These are phyloP conservation scores for Saguinus midas DNA, from an alignment of 2,113 vertebrate genomes.

Conservation along the genomic window DNA sequence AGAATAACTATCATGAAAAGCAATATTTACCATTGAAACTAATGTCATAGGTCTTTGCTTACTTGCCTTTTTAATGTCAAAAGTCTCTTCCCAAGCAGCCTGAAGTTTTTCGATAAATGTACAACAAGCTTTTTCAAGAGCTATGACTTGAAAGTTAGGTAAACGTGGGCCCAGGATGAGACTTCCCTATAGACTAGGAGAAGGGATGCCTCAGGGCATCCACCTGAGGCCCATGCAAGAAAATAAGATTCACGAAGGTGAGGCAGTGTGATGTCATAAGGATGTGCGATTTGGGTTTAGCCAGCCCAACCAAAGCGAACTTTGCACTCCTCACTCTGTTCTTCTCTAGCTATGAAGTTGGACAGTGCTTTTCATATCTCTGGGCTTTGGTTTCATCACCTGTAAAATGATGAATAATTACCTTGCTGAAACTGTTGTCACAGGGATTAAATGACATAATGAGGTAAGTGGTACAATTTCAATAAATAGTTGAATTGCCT, in stretches of 20 bases:
- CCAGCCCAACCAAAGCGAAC: not conserved
- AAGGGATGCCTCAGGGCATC: too few species aligned
- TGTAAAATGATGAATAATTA: not conserved
- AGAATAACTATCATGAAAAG: not conserved
- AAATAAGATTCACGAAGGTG: not conserved
- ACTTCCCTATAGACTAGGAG: not conserved
- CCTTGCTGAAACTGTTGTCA: not conserved
- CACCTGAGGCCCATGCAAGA: not conserved
- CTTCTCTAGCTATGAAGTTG: not conserved
- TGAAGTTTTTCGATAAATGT: not conserved
- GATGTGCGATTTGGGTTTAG: not conserved
- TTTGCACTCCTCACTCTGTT: not conserved
- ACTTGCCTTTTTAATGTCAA: not conserved
- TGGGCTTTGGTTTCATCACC: not conserved
- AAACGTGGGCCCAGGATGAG: not conserved
- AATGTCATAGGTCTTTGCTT: not conserved
- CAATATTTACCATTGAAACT: not conserved
- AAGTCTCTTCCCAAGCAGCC: not conserved
- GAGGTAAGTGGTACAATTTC: not conserved
- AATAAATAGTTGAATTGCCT: not conserved
- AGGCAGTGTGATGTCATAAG: not conserved
- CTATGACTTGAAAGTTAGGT: not conserved
- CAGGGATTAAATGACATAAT: not conserved
- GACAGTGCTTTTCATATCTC: not conserved
- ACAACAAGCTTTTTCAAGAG: not conserved